Percentiles rank a stretch among this genome's conserved stretches.
Evolutionary conservation across 30 jellyfish, hydroid and myxozoan species (phyloP).

Genomic region (Cassiopea andromeda): DNA sequence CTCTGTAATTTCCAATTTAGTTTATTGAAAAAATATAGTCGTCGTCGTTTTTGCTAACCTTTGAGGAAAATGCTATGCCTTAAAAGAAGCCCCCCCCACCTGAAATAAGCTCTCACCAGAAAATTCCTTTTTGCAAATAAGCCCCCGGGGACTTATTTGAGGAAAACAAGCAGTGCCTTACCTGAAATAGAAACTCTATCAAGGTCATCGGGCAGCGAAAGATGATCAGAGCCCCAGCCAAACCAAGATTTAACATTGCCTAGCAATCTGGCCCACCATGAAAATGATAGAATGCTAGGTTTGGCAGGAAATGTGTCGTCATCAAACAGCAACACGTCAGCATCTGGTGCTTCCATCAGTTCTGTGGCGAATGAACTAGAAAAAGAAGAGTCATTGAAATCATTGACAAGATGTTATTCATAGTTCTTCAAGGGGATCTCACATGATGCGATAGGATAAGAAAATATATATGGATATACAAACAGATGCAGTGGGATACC

Average conservation of each 20-base stretch:
- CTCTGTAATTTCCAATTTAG: too few relatives aligned
- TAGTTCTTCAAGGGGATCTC: neutral
- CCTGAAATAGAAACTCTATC: constrained; percentile 83
- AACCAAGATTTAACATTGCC: constrained; percentile 55
- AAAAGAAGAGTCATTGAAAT: neutral
- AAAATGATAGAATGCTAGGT: constrained; percentile 51
- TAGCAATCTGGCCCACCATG: constrained; percentile 71
- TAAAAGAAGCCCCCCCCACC: neutral
- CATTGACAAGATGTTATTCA: neutral
- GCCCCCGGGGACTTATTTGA: neutral
- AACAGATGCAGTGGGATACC: too few relatives aligned
- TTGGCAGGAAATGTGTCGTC: constrained; percentile 41
- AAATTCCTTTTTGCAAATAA: neutral
- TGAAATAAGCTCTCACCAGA: neutral
- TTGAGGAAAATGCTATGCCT: neutral
- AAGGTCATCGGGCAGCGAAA: constrained; percentile 42
- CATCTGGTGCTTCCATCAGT: constrained; percentile 33
- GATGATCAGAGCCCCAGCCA: constrained; percentile 52
- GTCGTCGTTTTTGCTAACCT: too few relatives aligned
- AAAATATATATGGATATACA: too few relatives aligned
- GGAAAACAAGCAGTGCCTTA: neutral
- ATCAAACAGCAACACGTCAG: constrained; percentile 27
- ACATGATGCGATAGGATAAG: too few relatives aligned
- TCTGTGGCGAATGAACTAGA: constrained; percentile 49
- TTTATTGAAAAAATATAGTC: too few relatives aligned